Evolutionary conservation across 2,888 invertebrate species (phyloP), one percentile per base, ranked within the genome.

Genomic region (Phaedon cochleariae): DNA sequence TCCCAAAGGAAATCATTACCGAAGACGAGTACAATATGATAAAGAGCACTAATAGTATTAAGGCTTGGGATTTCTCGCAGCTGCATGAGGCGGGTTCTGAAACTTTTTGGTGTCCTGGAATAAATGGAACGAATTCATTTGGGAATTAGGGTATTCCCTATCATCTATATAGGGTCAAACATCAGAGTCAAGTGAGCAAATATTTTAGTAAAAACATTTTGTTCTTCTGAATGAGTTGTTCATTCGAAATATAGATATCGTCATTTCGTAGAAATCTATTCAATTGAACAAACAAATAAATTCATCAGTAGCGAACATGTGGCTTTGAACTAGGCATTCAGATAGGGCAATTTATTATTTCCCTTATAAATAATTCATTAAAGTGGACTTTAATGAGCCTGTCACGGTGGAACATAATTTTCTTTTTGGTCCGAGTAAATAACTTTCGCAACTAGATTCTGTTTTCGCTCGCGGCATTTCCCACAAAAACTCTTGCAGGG

Each of bases 11-110:
- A 65, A 65, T 65, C 62, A 62, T 65, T 45, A 57, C 45, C 29
- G 45, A 26, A 12, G 57, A 45, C 57, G 41, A 18, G 55, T 29
- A 54, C 60, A 57, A 61, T 67, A 61, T 61, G 64, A 67, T 64
- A 67, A 67, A 64, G 58, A 64, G 67, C 64, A 61, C 60, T 67
- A 67, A 67, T 67, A 62, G 54, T 41, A 60, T 67, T 45, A 22
- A 21, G 45, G 17, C 46, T 9, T 41, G 20, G 17, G 55, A 55
- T 55, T 7, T 34, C 41, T 41, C 21, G 41, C 55, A 21, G 26
- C 4, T 5, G 26, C 26, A 26, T 7, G 26, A 26, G 26, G 7
- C 4, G 7, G 7, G 4, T 7, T 7, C 26, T 3, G 26, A 26
- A 26, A 26, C 7, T 26, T 26, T 26, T 3, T 26, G 4, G 26